These are phyloP conservation scores for Anarhynchus alexandrinus DNA, from an alignment of 2,113 vertebrate genomes.

Conservation along the genomic window DNA sequence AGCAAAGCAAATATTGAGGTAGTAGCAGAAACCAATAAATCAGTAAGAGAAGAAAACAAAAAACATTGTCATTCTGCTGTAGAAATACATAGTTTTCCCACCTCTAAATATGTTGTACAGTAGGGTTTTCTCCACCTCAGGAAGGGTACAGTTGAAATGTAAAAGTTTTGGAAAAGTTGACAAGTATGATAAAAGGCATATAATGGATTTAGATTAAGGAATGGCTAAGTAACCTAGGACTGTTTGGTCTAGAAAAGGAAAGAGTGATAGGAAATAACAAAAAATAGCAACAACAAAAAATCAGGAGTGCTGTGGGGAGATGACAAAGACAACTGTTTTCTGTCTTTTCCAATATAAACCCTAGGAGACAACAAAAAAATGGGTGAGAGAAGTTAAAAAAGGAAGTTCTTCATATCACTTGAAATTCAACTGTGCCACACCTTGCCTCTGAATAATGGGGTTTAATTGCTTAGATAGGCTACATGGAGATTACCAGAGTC, in stretches of 20 bases:
- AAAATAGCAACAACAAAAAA: not conserved
- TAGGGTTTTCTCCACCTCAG: not conserved
- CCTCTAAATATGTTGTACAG: not conserved
- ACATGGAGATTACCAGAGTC: not conserved
- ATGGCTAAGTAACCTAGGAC: not conserved
- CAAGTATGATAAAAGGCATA: not conserved
- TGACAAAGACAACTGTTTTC: not conserved
- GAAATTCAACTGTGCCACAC: not conserved
- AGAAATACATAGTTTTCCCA: not conserved
- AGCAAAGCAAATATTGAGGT: not conserved
- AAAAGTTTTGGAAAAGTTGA: not conserved
- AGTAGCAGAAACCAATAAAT: not conserved
- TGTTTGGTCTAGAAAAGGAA: not conserved
- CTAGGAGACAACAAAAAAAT: not conserved
- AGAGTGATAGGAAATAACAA: not conserved
- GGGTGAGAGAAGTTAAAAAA: not conserved
- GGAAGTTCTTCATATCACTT: not conserved
- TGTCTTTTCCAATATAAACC: not conserved
- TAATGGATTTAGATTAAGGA: not conserved
- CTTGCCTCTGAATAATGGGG: not conserved
- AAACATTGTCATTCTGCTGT: fast-evolving
- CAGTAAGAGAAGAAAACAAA: not conserved
- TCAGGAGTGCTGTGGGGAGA: not conserved
- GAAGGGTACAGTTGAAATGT: not conserved
- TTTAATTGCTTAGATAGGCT: not conserved